Evolutionary conservation across 2,797 vertebrate genomes (phyloP).

Genomic region (Sebastes steindachneri): DNA sequence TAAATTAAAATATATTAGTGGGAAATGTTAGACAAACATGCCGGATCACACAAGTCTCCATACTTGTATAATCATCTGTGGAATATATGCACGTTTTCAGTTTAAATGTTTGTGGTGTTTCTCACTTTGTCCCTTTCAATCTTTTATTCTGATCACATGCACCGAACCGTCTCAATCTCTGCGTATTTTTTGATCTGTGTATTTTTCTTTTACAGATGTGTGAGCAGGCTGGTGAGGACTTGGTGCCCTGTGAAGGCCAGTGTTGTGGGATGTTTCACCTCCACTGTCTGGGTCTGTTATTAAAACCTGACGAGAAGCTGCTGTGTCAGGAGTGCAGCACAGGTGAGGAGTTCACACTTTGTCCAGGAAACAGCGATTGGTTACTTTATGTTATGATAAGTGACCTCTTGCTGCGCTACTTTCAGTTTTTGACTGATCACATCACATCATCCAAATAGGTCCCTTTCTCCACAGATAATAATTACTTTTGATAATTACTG

Average conservation of each 20-base stretch:
- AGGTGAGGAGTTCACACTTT: slow-evolving; percentile 80
- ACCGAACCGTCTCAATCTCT: neutral
- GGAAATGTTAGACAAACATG: too few relatives aligned
- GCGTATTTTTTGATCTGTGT: neutral
- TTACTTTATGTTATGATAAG: neutral
- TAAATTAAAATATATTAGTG: neutral
- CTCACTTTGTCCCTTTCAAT: too few relatives aligned
- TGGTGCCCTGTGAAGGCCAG: slow-evolving; percentile 93
- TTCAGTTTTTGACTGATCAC: neutral
- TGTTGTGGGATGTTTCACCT: slow-evolving; percentile 94
- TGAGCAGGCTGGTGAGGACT: slow-evolving; percentile 89
- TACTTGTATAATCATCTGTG: neutral
- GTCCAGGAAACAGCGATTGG: neutral
- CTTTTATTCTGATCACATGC: too few relatives aligned
- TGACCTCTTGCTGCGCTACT: neutral
- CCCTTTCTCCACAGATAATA: too few relatives aligned
- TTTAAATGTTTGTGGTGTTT: neutral
- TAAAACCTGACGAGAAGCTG: slow-evolving; percentile 87
- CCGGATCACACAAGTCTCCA: neutral
- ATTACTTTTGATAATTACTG: too few relatives aligned
- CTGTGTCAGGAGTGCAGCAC: slow-evolving; percentile 90
- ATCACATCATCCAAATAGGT: too few relatives aligned
- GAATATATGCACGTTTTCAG: neutral
- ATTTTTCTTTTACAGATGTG: slow-evolving; percentile 82
- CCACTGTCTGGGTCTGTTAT: slow-evolving; percentile 86